Conservation (phyloP, 2,113 vertebrate genomes). For the Stercorarius parasiticus region DNA sequence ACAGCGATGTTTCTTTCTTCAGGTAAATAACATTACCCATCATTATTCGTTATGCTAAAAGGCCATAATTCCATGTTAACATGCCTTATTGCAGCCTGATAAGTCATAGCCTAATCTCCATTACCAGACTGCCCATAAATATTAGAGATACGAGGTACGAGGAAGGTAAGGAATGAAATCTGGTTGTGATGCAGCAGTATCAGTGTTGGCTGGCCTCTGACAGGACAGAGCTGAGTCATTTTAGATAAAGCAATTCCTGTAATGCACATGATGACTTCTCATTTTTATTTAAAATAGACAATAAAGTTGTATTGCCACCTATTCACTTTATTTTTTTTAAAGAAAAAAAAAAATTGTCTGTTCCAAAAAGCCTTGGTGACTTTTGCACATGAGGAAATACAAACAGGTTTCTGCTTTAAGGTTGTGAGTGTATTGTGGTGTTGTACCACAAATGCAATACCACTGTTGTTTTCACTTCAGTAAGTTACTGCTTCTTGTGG, state of each 20-base stretch:
- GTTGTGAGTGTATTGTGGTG: background rate
- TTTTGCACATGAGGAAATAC: background rate
- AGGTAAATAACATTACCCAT: slow-evolving; percentile 63
- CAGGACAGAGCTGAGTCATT: background rate
- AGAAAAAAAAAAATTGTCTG: background rate
- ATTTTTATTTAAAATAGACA: background rate
- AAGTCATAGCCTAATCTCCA: slow-evolving; percentile 36
- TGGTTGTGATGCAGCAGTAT: slow-evolving; percentile 1
- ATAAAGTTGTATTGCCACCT: background rate
- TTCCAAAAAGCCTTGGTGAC: background rate
- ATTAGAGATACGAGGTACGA: background rate
- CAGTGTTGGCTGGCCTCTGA: background rate
- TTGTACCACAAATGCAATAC: background rate
- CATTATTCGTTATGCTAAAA: slow-evolving; percentile 38
- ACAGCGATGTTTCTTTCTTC: slow-evolving; percentile 39
- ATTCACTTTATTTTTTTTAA: background rate
- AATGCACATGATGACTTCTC: background rate
- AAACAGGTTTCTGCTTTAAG: background rate
- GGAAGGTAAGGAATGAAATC: slow-evolving; percentile 6
- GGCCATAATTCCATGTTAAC: slow-evolving; percentile 45
- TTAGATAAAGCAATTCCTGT: background rate
- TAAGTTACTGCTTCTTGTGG: slow-evolving; percentile 50
- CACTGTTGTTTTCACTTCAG: background rate
- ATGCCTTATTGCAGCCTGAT: slow-evolving; percentile 32
- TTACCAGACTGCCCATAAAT: slow-evolving; percentile 46